These are phyloP conservation scores for Anas bernieri DNA, from an alignment of 2,797 vertebrate species.

Conservation along the genomic window DNA sequence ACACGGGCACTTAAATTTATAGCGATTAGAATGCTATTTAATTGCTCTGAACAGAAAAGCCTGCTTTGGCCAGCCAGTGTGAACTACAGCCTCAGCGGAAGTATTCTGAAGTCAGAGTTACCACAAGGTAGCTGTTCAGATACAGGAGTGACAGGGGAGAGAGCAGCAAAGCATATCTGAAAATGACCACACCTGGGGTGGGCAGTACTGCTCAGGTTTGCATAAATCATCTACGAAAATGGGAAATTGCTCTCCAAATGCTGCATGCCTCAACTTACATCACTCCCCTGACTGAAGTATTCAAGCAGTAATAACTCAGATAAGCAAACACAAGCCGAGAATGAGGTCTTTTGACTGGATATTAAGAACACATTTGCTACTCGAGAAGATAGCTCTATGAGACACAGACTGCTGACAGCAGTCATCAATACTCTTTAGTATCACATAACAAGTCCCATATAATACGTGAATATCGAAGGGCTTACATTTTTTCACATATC, in stretches of 20 bases:
- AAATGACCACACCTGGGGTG: neutral
- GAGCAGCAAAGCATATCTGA: neutral
- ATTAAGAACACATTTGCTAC: neutral
- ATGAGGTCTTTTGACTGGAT: neutral
- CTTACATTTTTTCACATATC: neutral
- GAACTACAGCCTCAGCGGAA: neutral
- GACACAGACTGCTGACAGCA: neutral
- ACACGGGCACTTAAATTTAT: neutral
- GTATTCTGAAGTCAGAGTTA: neutral
- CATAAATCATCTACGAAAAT: neutral
- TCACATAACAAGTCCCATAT: neutral
- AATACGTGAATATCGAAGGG: neutral
- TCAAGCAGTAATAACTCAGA: neutral
- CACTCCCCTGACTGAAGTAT: neutral
- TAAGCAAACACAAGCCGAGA: neutral
- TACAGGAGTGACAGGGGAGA: accelerated
- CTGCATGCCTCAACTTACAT: neutral
- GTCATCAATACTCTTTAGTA: neutral
- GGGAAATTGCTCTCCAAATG: neutral
- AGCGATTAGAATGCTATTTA: neutral
- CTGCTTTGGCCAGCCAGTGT: neutral
- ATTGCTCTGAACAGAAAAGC: neutral
- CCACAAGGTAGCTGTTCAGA: neutral
- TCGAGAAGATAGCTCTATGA: neutral
- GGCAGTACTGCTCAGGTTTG: neutral